These are phyloP conservation scores for Parascotia fuliginaria DNA, from an alignment of 2,888 invertebrate genomes.

Conservation along the genomic window DNA sequence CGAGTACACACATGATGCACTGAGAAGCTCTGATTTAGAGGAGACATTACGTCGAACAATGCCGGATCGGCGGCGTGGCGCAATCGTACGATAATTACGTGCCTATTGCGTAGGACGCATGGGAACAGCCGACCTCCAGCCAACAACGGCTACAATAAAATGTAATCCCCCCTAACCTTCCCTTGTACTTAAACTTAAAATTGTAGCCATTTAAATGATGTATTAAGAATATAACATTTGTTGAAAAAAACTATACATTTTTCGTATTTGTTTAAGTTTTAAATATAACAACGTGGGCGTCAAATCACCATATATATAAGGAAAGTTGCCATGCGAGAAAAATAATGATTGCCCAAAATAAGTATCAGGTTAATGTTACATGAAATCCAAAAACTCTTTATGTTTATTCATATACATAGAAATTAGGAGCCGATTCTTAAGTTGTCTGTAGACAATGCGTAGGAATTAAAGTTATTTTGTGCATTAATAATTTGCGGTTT, in stretches of 20 bases:
- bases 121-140: conserved; percentile 59
- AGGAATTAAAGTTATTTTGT: conserved; percentile 2
- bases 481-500: not conserved
- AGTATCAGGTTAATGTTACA: conserved; percentile 30
- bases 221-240: conserved; percentile 15
- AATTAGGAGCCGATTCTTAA: conserved; percentile 17
- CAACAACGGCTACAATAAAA: conserved; percentile 20
- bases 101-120: conserved; percentile 74
- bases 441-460: conserved; percentile 8
- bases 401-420: conserved; percentile 19
- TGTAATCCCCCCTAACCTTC: conserved; percentile 21
- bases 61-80: conserved; percentile 67
- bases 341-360: conserved; percentile 36
- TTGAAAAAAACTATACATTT: conserved; percentile 10
- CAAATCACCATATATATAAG: conserved; percentile 31
- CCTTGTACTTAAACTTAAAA: conserved; percentile 36
- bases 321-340: conserved; percentile 33
- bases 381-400: conserved; percentile 23
- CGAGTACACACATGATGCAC: conserved; percentile 67
- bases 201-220: conserved; percentile 20
- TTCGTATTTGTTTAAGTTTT: conserved; percentile 9
- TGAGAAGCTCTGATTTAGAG: conserved; percentile 76
- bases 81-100: conserved; percentile 76
- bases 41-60: conserved; percentile 79
- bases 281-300: conserved; percentile 34